Conservation (phyloP, 2,113 vertebrate species). For the Oriolus oriolus region DNA sequence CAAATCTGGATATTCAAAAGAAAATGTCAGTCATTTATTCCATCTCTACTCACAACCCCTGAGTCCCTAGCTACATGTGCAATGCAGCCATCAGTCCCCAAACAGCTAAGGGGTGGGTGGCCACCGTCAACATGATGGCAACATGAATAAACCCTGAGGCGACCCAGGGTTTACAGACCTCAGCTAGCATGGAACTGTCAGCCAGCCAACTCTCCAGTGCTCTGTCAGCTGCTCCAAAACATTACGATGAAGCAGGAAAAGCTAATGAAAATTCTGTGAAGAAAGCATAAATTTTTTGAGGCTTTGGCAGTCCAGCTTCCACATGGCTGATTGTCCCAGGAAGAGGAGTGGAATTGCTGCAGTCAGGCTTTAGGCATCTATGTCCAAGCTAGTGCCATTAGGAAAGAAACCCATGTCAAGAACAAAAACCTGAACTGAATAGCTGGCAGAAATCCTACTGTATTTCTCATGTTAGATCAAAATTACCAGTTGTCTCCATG, state of each 20-base stretch:
- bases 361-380: background rate
- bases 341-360: background rate
- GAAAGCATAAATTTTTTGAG: background rate
- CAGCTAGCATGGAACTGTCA: rapidly evolving
- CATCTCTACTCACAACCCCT: background rate
- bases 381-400: background rate
- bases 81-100: background rate
- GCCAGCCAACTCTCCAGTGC: background rate
- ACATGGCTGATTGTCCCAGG: rapidly evolving
- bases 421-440: background rate
- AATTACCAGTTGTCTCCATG: background rate
- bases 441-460: background rate
- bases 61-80: rapidly evolving
- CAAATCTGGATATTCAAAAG: background rate
- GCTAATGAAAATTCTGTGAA: background rate
- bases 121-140: background rate
- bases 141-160: background rate
- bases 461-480: background rate
- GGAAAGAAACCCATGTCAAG: background rate
- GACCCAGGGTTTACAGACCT: background rate
- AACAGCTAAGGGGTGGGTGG: background rate
- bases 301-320: background rate
- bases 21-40: background rate
- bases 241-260: background rate
- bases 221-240: background rate